A percentile compares a stretch with the other conserved stretches of the same genome.
These are phyloP conservation scores for Platichthys stellatus DNA, from an alignment of 2,113 vertebrate species.

Conservation along the genomic window DNA sequence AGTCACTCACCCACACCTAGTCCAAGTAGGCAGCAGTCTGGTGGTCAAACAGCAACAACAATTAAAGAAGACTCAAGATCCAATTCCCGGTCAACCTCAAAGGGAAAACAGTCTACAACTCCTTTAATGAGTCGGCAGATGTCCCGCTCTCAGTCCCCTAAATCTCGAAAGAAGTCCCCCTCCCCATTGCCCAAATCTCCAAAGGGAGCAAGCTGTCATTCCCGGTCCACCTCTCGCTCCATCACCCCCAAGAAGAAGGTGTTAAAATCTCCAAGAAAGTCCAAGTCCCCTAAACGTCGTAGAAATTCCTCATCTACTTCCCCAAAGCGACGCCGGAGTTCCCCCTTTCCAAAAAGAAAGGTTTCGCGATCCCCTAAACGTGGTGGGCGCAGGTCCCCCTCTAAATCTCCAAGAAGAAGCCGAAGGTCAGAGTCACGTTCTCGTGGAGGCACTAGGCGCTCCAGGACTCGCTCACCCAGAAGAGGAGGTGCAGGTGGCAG, in stretches of 20 bases:
- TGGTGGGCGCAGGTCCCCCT: conserved; percentile 59
- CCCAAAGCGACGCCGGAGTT: conserved; percentile 61
- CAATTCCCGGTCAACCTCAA: conserved; percentile 59
- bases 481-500: conserved; percentile 60
- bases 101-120: conserved; percentile 54
- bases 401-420: conserved; percentile 65
- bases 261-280: conserved; percentile 75
- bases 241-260: conserved; percentile 72
- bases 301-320: conserved; percentile 63
- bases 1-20: conserved; percentile 70
- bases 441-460: conserved; percentile 68
- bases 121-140: conserved; percentile 56
- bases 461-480: conserved; percentile 75
- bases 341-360: conserved; percentile 64
- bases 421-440: conserved; percentile 75
- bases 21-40: conserved; percentile 39
- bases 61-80: conserved; percentile 54
- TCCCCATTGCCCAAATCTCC: conserved; percentile 52
- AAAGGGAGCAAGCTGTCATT: conserved; percentile 47
- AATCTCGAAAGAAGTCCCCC: conserved; percentile 58
- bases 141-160: conserved; percentile 67
- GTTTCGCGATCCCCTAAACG: conserved; percentile 70
- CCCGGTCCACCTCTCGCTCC: conserved; percentile 70
- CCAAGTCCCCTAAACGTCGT: conserved; percentile 72
- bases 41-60: conserved; percentile 15